Conservation (phyloP, 2,888 invertebrate species). For the Amphimallon solstitiale region DNA sequence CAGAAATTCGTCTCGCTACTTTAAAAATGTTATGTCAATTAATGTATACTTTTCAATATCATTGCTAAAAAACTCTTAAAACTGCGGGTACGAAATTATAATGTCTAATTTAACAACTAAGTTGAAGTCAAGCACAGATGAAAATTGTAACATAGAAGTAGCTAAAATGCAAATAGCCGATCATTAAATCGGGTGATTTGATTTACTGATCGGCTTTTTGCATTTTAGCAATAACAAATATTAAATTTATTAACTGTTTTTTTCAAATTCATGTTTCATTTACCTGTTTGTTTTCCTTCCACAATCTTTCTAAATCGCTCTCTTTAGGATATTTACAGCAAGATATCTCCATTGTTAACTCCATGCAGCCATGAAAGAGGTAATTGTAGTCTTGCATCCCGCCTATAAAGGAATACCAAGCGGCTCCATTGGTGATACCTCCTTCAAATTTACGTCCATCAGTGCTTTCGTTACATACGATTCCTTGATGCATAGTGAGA, state of each 20-base stretch:
- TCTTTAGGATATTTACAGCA: slow-evolving; percentile 74
- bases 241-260: not conserved
- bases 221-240: too few species aligned
- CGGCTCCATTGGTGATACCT: slow-evolving; percentile 76
- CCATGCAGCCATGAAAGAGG: slow-evolving; percentile 72
- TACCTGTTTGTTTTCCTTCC: slow-evolving; percentile 70
- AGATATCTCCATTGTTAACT: slow-evolving; percentile 73
- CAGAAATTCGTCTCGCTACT: too few species aligned
- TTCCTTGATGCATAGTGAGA: slow-evolving; percentile 67
- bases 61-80: too few species aligned
- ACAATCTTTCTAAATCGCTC: slow-evolving; percentile 64
- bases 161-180: too few species aligned
- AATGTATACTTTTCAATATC: too few species aligned
- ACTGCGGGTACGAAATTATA: too few species aligned
- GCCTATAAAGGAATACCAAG: slow-evolving; percentile 70
- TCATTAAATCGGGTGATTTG: too few species aligned
- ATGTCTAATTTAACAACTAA: too few species aligned
- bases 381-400: slow-evolving; percentile 78
- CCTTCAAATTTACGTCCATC: slow-evolving; percentile 63
- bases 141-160: too few species aligned
- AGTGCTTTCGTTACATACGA: slow-evolving; percentile 58
- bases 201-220: too few species aligned
- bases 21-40: too few species aligned
- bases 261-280: slow-evolving; percentile 26
- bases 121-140: too few species aligned